Base-by-base conservation (phyloP, 2,888 invertebrate species). In the Xylota sylvarum region DNA sequence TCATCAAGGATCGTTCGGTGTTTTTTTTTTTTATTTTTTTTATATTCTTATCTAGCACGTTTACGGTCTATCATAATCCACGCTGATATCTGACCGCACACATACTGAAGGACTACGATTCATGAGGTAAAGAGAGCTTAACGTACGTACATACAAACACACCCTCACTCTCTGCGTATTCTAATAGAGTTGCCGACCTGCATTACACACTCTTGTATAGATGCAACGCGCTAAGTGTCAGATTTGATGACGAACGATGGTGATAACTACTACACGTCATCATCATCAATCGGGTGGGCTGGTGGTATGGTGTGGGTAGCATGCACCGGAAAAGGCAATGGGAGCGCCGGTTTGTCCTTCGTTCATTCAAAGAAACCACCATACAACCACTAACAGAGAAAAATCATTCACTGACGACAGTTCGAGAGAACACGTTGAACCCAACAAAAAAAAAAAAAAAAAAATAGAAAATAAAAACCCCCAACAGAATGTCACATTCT, bases 281-380 rank as follows among this genome's bases (percentile, higher is more conserved):
- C 81, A 65, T 76, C 19, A 64, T 62, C 43, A 73, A 67, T 73
- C 37, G 30, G 43, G 43, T 3, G 27, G 50, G 12, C n/a, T n/a
- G n/a, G n/a, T n/a, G n/a, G n/a, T n/a, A n/a, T n/a, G n/a, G n/a
- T n/a, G n/a, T 27, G 30, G 35, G 19, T 69, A 7, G 12, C 52
- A 69, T 76, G 40, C 46, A 62, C 58, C 77, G 60, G 77, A 83
- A 23, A 23, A 65, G 58, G 50, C 32, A 23, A 32, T 65, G 64
- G 72, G 58, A 72, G 72, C 64, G 67, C 86, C 82, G 77, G 81
- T 77, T 72, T 81, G 77, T 67, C 76, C 85, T 86, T 86, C 86
- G 81, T 86, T 86, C 77, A 86, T 86, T 86, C 82, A 86, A 86
- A 74, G 82, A 73, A 81, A 73, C 64, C 73, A 69, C 50, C 76